Conservation (phyloP, 2,113 vertebrate genomes). For the Nothocercus nigrocapillus region DNA sequence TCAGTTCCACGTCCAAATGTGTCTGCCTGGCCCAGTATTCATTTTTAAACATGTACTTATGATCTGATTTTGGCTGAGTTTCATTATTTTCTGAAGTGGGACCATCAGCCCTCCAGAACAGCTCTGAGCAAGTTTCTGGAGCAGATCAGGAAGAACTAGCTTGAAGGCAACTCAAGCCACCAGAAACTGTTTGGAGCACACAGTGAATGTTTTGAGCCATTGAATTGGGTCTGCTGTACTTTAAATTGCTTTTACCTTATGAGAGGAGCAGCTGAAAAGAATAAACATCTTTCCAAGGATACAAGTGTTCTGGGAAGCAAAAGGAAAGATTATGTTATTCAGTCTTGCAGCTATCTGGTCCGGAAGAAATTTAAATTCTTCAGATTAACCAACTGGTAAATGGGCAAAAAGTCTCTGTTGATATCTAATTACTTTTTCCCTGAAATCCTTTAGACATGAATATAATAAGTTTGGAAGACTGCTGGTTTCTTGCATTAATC, state of each 20-base stretch:
- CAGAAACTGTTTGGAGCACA: background rate
- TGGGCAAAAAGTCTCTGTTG: background rate
- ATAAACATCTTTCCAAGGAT: background rate
- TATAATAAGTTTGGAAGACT: background rate
- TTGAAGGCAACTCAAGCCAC: fast-evolving
- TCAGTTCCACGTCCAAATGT: background rate
- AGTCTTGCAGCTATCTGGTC: background rate
- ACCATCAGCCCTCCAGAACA: fast-evolving
- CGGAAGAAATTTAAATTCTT: background rate
- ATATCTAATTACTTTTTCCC: background rate
- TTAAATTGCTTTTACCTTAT: background rate
- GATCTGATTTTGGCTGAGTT: background rate
- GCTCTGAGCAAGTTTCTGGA: background rate
- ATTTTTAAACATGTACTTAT: background rate
- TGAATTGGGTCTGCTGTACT: background rate
- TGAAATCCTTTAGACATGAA: background rate
- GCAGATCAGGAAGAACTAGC: background rate
- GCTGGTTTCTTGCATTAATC: background rate
- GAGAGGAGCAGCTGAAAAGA: background rate
- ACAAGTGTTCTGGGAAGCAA: background rate
- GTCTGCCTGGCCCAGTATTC: background rate
- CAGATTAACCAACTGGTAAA: background rate
- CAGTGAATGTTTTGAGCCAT: background rate
- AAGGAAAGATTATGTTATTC: background rate
- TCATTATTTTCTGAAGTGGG: no score